phyloP scores from a whole-genome alignment of 2,113 vertebrate species.

The Daubentonia madagascariensis region DNA sequence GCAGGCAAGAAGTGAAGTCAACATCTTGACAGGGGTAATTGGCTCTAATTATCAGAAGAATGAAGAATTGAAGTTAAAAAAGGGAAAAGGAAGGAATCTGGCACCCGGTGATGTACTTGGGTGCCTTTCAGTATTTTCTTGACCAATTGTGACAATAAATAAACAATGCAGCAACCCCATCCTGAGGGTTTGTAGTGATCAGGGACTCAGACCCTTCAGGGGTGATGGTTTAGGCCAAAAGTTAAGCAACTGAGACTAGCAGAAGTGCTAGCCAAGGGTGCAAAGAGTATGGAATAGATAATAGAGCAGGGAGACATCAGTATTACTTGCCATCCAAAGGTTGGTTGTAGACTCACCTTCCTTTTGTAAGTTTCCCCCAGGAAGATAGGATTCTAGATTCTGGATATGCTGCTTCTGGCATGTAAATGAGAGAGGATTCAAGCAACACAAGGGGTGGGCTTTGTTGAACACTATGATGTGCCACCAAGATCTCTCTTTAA shows the following conservation, averaged over 20 bases:
- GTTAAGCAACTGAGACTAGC: background rate
- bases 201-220: background rate
- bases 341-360: background rate
- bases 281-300: background rate
- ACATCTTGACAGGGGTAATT: background rate
- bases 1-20: background rate
- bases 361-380: background rate
- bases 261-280: background rate
- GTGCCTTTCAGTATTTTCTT: background rate
- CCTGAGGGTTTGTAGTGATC: background rate
- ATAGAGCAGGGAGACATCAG: background rate
- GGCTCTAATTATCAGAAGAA: background rate
- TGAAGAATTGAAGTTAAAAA: background rate
- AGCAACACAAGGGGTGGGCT: background rate
- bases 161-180: background rate
- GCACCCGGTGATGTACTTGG: too few species aligned
- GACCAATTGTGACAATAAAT: background rate
- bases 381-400: background rate
- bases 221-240: background rate
- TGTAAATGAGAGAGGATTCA: background rate
- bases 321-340: background rate
- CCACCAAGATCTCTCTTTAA: background rate
- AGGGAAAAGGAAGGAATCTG: background rate
- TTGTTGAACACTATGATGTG: background rate
- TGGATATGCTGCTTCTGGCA: background rate